Evolutionary conservation across 2,888 invertebrate species (phyloP).

Genomic region (Archaeoteleia sp.): DNA sequence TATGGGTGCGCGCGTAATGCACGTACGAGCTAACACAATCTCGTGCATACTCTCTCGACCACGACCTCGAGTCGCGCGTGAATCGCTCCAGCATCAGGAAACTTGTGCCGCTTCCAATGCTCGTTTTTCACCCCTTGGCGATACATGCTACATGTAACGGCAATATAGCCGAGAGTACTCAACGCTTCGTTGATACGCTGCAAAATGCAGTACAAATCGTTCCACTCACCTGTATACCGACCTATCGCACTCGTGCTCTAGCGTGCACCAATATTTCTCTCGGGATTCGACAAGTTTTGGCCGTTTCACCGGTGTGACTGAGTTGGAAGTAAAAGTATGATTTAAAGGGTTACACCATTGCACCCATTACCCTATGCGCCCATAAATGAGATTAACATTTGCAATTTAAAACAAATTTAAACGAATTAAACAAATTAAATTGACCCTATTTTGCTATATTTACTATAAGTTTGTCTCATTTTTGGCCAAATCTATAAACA

Average conservation of each 20-base stretch:
- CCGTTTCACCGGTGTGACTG: too few species aligned
- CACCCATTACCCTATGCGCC: too few species aligned
- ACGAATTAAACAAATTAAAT: too few species aligned
- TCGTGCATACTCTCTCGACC: conserved; percentile 23
- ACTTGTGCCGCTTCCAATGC: conserved; percentile 44
- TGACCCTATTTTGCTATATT: too few species aligned
- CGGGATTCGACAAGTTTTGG: too few species aligned
- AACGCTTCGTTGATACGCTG: conserved; percentile 46
- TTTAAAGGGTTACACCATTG: too few species aligned
- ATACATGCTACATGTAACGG: conserved; percentile 46
- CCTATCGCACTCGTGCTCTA: conserved; percentile 29
- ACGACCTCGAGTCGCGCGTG: conserved; percentile 51
- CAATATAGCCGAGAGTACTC: conserved; percentile 42
- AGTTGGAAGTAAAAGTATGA: too few species aligned
- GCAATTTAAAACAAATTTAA: too few species aligned
- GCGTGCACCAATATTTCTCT: conserved; percentile 5
- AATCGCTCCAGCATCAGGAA: conserved; percentile 51
- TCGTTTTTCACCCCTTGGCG: conserved; percentile 50
- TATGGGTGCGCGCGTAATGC: conserved; percentile 13
- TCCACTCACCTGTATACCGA: conserved; percentile 43
- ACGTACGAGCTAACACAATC: conserved; percentile 24
- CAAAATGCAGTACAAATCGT: conserved; percentile 50
- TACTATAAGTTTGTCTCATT: too few species aligned
- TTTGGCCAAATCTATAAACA: too few species aligned
- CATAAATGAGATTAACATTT: too few species aligned